Evolutionary conservation across 2,888 invertebrate genomes (phyloP), one percentile per base, ranked within the genome.

Genomic region (Apeira syringaria): DNA sequence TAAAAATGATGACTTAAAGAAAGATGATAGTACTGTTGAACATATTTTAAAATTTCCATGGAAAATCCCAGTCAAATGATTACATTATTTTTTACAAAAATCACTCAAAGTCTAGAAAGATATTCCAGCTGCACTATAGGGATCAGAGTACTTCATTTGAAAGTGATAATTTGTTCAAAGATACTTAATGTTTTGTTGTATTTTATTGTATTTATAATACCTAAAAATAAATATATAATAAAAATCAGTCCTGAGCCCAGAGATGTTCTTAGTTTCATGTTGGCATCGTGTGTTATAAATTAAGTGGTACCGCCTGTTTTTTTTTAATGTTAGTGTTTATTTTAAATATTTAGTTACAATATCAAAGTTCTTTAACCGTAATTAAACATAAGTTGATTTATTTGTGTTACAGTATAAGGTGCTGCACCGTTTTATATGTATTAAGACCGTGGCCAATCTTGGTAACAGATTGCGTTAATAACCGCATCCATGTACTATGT

Each of bases 401-500:
- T 7, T 20, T 20, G 6, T 5, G 6, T 5, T 4, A 5, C 2
- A 20, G 3, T 24, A 9, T 24, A 3, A 24, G 11, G 33, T 29
- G 49, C 60, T 64, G 68, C 62, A 61, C 45, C 32, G 65, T 61
- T 50, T 57, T 65, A 63, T 64, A 58, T 46, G 54, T 49, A 51
- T 32, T 13, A 50, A 61, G 71, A 56, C 51, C 49, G 61, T 53
- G 52, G 59, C 58, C 71, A 62, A 56, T 68, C 76, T 77, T 72
- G 70, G 69, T 59, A 59, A 56, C 76, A 77, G 74, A 17, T 41
- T 20, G 10, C n/a, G n/a, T n/a, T n/a, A n/a, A n/a, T n/a, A n/a
- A n/a, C n/a, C n/a, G n/a, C n/a, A n/a, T n/a, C n/a, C n/a, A n/a
- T n/a, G n/a, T n/a, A n/a, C n/a, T n/a, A n/a, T n/a, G n/a, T n/a